phyloP scores from a whole-genome alignment of 1,140 invertebrate species.

The Anadara kagoshimensis region DNA sequence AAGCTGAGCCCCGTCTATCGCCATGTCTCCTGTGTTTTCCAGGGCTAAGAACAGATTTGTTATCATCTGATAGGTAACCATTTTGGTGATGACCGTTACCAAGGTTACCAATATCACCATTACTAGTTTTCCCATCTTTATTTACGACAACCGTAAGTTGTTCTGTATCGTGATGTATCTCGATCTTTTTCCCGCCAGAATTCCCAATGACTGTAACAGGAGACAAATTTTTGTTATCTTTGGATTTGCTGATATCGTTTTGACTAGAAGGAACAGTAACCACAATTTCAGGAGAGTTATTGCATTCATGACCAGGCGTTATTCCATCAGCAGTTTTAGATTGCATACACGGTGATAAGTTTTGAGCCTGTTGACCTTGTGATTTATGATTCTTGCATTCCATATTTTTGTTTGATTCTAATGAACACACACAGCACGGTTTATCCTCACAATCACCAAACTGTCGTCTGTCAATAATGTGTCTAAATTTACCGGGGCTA shows the following conservation, averaged over 20 bases:
- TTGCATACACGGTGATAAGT: background rate
- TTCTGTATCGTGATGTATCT: background rate
- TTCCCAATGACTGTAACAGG: background rate
- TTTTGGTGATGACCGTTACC: background rate
- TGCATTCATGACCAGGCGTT: background rate
- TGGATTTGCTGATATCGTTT: slow-evolving; percentile 1
- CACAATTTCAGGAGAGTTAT: background rate
- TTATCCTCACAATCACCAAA: slow-evolving; percentile 1
- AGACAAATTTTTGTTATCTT: too few relatives aligned
- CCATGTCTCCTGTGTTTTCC: slow-evolving; percentile 16
- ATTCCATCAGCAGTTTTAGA: background rate
- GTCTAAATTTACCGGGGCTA: slow-evolving; percentile 13
- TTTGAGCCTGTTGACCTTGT: background rate
- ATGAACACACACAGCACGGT: slow-evolving; percentile 30
- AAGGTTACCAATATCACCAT: background rate
- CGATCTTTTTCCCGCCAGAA: background rate
- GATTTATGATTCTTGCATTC: slow-evolving; percentile 9
- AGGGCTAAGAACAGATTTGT: slow-evolving; percentile 18
- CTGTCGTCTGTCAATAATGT: background rate
- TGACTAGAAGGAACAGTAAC: background rate
- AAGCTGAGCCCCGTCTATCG: slow-evolving; percentile 27
- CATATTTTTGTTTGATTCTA: background rate
- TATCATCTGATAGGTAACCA: background rate
- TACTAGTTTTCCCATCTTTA: background rate
- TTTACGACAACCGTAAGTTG: background rate